Evolutionary conservation across 1,140 invertebrate species (phyloP).

Genomic region (Conus betulinus): DNA sequence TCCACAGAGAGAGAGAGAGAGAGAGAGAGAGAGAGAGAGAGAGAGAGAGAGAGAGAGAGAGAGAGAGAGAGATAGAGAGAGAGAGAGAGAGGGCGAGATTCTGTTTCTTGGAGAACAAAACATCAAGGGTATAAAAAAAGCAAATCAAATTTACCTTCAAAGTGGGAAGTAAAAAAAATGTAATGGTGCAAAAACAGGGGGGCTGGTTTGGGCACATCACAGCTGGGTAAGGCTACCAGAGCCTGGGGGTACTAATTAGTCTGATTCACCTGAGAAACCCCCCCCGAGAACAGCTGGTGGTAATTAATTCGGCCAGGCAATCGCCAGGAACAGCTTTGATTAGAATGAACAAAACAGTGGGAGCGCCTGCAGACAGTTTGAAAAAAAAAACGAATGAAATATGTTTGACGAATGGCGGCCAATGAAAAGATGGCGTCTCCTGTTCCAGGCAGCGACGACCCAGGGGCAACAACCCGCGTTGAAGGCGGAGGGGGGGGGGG

Average conservation of each 20-base stretch:
- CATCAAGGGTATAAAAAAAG: background rate
- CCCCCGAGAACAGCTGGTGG: background rate
- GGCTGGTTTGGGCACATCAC: background rate
- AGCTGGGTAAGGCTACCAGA: background rate
- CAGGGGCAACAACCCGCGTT: no score
- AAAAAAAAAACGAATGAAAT: background rate
- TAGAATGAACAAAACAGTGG: background rate
- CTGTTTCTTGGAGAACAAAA: background rate
- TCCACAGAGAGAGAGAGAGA: background rate
- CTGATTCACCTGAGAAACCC: background rate
- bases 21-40: slow-evolving; percentile 28
- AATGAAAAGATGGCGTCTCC: no score
- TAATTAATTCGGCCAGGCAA: background rate
- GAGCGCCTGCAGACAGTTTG: background rate
- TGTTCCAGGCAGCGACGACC: no score
- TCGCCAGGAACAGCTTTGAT: background rate
- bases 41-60: slow-evolving; percentile 35
- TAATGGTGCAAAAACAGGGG: background rate
- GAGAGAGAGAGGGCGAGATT: no score
- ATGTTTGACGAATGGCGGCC: background rate
- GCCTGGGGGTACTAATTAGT: background rate
- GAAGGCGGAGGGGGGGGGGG: background rate
- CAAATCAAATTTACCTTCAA: background rate
- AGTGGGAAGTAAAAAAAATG: no score
- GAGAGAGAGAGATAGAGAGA: slow-evolving; percentile 26